Evolutionary conservation across 2,888 invertebrate genomes (phyloP), one percentile per base, ranked within the genome.

Genomic region (Pyrgus malvae): DNA sequence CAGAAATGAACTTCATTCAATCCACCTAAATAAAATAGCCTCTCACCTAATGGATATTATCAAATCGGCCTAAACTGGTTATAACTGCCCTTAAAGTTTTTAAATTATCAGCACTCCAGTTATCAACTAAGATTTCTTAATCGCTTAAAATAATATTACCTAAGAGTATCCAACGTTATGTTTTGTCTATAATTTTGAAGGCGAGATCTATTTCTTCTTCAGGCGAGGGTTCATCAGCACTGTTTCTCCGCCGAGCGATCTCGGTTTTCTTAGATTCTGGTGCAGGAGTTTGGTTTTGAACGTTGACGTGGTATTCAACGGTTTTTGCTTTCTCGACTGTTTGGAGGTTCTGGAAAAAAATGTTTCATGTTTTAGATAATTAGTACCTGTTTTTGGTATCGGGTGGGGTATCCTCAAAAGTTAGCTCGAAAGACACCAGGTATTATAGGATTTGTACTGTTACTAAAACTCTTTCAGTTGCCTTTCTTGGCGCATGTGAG

Each of bases 121-220:
- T 33, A 16, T 35, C 35, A 7, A 37, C 14, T 6, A 8, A 17
- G 14, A 37, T 37, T 38, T 11, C 6, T 38, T n/a, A 12, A 4
- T 9, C 5, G n/a, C n/a, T 16, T 9, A 41, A 9, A 1, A 27
- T n/a, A 16, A 7, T 16, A 27, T 21, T 23, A 50, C 31, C 41
- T 50, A 35, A 29, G 6, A 33, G n/a, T 17, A 42, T 16, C 35
- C n/a, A 27, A 27, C n/a, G 61, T 71, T 79, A 80, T 61, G 78
- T 71, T 58, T 86, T 90, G 48, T 90, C 84, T 48, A 88, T 78
- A 16, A 84, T 72, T 58, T 84, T 79, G 50, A 90, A 90, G 0
- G 89, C 90, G 9, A 62, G 77, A 55, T 90, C 91, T 44, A 91
- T 91, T 66, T 90, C 88, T 60, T 87, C 83, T 11, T 90, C 90